A percentile compares a stretch with the other conserved stretches of the same genome.
Evolutionary conservation across 2,797 vertebrate species (phyloP).

Genomic region (Oreochromis mossambicus): DNA sequence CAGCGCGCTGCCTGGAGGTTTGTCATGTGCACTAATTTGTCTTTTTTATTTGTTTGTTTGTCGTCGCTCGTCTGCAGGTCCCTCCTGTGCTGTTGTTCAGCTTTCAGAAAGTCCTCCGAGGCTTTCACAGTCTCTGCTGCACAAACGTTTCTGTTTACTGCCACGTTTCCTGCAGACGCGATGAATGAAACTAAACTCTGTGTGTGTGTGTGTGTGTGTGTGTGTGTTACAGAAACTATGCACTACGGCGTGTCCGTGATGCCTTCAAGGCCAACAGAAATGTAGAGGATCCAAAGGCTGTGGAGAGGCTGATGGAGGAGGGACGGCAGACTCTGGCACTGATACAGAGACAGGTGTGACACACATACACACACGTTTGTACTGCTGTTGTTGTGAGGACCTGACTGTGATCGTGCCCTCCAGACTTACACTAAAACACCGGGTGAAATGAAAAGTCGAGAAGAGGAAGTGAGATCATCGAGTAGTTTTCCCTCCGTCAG

Average conservation of each 20-base stretch:
- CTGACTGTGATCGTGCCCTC: too few species aligned
- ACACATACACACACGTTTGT: slow-evolving; percentile 1
- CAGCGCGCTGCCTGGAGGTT: background rate
- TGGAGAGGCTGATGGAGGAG: slow-evolving; percentile 80
- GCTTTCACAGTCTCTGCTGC: background rate
- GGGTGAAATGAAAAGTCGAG: background rate
- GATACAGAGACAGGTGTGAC: slow-evolving; percentile 87
- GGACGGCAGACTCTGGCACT: slow-evolving; percentile 79
- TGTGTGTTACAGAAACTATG: slow-evolving; percentile 80
- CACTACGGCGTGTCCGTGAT: slow-evolving; percentile 87
- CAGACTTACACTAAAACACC: background rate
- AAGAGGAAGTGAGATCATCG: background rate
- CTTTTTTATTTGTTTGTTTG: background rate
- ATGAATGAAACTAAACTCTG: background rate
- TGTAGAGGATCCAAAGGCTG: slow-evolving; percentile 76
- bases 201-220: background rate
- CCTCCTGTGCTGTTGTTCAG: background rate
- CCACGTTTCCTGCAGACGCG: background rate
- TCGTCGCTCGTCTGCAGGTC: background rate
- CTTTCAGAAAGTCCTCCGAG: background rate
- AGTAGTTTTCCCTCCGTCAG: fast-evolving
- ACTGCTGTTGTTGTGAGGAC: background rate
- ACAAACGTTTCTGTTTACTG: background rate
- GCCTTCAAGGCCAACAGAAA: slow-evolving; percentile 89
- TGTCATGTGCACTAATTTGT: slow-evolving; percentile 1